These are phyloP conservation scores for Actinia tenebrosa DNA, from an alignment of 64 coral and sea anemone genomes.

Conservation along the genomic window DNA sequence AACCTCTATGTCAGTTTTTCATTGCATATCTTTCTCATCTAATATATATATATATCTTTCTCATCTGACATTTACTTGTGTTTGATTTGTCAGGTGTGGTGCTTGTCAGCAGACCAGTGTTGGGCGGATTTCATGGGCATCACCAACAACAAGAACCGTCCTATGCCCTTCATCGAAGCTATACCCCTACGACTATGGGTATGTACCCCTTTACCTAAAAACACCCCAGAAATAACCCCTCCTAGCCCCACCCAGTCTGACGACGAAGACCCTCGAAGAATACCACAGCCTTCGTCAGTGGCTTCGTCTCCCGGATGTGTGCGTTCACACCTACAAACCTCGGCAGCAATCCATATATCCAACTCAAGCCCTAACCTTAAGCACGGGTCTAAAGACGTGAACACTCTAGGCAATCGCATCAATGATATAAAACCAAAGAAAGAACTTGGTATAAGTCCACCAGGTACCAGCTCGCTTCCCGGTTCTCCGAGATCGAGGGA, in stretches of 20 bases:
- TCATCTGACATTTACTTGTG: background rate
- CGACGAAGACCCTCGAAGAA: background rate
- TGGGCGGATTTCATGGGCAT: slow-evolving; percentile 93
- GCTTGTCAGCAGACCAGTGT: slow-evolving; percentile 66
- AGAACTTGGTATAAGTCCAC: background rate
- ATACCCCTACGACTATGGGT: slow-evolving; percentile 80
- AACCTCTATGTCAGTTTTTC: no score
- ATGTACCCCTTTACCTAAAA: slow-evolving; percentile 53
- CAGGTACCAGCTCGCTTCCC: background rate
- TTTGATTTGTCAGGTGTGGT: slow-evolving; percentile 68
- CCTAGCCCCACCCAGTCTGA: background rate
- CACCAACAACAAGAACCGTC: slow-evolving; percentile 52
- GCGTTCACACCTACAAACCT: background rate
- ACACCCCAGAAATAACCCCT: background rate
- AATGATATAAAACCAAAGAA: background rate
- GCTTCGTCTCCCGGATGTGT: slow-evolving; percentile 13
- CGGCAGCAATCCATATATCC: slow-evolving; percentile 6
- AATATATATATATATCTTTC: no score
- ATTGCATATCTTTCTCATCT: no score
- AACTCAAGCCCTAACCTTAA: slow-evolving; percentile 63
- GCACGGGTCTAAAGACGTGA: background rate
- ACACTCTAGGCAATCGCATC: background rate
- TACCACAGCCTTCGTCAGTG: slow-evolving; percentile 16
- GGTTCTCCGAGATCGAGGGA: background rate
- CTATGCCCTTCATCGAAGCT: slow-evolving; percentile 84